Base-by-base conservation (phyloP, 1,140 invertebrate species). In the Cherax quadricarinatus region DNA sequence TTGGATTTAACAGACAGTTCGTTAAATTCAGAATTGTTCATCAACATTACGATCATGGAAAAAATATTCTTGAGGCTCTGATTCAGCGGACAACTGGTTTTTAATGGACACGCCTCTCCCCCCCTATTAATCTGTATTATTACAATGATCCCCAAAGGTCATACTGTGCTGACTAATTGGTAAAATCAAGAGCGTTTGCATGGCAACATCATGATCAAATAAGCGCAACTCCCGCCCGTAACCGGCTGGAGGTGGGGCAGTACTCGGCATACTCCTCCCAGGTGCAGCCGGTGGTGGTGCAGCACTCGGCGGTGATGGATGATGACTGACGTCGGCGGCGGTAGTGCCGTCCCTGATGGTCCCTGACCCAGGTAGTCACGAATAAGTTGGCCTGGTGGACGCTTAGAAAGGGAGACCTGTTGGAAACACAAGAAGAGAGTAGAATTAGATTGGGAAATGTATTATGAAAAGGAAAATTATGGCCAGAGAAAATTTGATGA, bases 201-300 rank as follows among this genome's bases (percentile, higher is more conserved):
- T 41, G 30, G 30, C 30, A 41, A 18, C 18, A 18, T 21, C 12
- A 51, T 41, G 14, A 6, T 88, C 60, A 88, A 24, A 88, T 82
- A 0, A 70, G 79, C 9, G 57, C 73, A 6, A 83, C 88, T 51
- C 88, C 79, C 1, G 62, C 51, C 14, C 89, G 49, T 1, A 79
- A 21, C 10, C 89, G 48, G 53, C 53, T 80, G 30, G 89, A 85
- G 3, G 89, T 73, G 0, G 89, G 89, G 12, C 89, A 91, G 57
- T 91, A 91, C 18, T 91, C 89, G 41, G 89, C 89, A 6, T 91
- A 91, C 51, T 91, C 89, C 30, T 91, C 89, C 89, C 89, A 91
- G 3, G 89, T 91, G 73, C 89, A 91, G 18, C 89, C 89, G 6
- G 51, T 53, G 7, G 62, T 51, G 0, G 82, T 91, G 62, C 89